Conservation (phyloP, 2,797 vertebrate genomes). For the Hirundo rustica region DNA sequence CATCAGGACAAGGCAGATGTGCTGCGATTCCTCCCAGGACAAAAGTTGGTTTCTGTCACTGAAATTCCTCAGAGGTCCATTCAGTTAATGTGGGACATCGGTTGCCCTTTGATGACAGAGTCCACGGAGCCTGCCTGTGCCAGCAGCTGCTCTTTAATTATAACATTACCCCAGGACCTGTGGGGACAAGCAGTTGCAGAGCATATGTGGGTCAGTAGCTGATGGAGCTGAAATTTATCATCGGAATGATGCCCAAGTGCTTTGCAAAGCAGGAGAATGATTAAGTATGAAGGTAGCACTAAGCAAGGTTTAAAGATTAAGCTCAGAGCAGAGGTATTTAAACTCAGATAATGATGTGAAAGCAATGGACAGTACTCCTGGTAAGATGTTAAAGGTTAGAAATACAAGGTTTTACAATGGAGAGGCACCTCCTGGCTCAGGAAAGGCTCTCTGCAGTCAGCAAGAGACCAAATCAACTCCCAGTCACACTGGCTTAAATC, state of each 20-base stretch:
- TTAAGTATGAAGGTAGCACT: slow-evolving; percentile 63
- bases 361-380: slow-evolving; percentile 51
- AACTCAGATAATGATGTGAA: slow-evolving; percentile 61
- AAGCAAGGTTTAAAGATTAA: slow-evolving; percentile 61
- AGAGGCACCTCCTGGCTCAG: slow-evolving; percentile 19
- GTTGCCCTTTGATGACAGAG: slow-evolving; percentile 43
- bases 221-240: slow-evolving; percentile 71
- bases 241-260: slow-evolving; percentile 50
- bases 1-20: neutral
- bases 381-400: slow-evolving; percentile 65
- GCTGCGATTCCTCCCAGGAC: neutral
- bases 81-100: slow-evolving; percentile 59
- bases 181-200: slow-evolving; percentile 32
- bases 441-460: slow-evolving; percentile 9
- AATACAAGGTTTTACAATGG: slow-evolving; percentile 48
- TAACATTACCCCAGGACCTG: slow-evolving; percentile 39
- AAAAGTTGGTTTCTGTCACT: neutral
- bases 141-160: slow-evolving; percentile 66
- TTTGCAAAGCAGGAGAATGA: slow-evolving; percentile 58
- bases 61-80: slow-evolving; percentile 39
- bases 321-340: slow-evolving; percentile 43
- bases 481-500: slow-evolving; percentile 44
- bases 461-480: slow-evolving; percentile 35
- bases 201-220: slow-evolving; percentile 63
- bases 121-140: neutral